Conservation (phyloP, 1,140 invertebrate species). For the Metaphire vulgaris region DNA sequence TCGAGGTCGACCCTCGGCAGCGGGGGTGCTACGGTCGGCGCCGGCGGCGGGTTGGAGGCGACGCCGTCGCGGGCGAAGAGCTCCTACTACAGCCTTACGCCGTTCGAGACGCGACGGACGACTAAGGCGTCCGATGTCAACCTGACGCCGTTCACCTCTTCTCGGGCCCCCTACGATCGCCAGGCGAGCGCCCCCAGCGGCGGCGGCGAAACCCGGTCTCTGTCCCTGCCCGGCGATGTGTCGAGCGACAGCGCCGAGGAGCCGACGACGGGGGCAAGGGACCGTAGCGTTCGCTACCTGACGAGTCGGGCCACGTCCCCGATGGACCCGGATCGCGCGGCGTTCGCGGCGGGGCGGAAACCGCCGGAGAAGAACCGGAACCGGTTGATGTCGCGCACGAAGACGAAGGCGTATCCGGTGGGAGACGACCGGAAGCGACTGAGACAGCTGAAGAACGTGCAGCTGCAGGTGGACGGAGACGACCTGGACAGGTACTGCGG, state of each 20-base stretch:
- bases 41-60: background rate
- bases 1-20: background rate
- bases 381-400: slow-evolving; percentile 22
- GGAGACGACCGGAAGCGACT: slow-evolving; percentile 15
- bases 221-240: too few relatives aligned
- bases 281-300: slow-evolving; percentile 23
- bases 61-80: background rate
- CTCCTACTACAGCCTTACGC: slow-evolving; percentile 11
- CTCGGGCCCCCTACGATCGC: background rate
- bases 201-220: too few relatives aligned
- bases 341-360: background rate
- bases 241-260: slow-evolving; percentile 27
- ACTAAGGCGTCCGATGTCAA: background rate
- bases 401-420: slow-evolving; percentile 28
- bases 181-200: too few relatives aligned
- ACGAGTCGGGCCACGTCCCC: slow-evolving; percentile 25
- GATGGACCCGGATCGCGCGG: slow-evolving; percentile 20
- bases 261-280: slow-evolving; percentile 7
- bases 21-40: too few relatives aligned
- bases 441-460: background rate
- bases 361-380: slow-evolving; percentile 10
- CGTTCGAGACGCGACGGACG: slow-evolving; percentile 3
- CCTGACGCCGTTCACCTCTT: slow-evolving; percentile 5
- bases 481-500: slow-evolving; percentile 26
- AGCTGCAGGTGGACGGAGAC: slow-evolving; percentile 22